Percentiles rank a stretch among this genome's conserved stretches.
These are phyloP conservation scores for Drosophila basisetae DNA, from an alignment of 2,888 invertebrate genomes.

Conservation along the genomic window DNA sequence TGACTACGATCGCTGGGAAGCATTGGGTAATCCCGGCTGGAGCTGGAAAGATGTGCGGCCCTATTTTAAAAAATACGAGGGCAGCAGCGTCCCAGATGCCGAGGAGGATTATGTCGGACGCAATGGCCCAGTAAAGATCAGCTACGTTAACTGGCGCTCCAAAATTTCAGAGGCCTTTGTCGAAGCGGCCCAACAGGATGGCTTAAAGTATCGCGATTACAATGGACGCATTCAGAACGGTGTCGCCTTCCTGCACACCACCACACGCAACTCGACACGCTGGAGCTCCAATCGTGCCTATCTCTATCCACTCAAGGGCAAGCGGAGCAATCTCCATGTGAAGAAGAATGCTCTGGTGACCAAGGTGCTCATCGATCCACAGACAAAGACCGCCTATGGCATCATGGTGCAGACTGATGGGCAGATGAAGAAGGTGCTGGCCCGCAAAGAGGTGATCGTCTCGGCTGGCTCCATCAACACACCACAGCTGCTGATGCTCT, in stretches of 20 bases:
- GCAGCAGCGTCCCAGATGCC: conserved; percentile 87
- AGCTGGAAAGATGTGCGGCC: conserved; percentile 90
- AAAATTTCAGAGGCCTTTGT: conserved; percentile 88
- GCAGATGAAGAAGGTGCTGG: conserved; percentile 86
- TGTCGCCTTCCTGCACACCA: conserved; percentile 88
- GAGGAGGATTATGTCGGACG: conserved; percentile 86
- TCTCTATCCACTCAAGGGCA: conserved; percentile 86
- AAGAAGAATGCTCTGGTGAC: conserved; percentile 87
- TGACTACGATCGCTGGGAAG: conserved; percentile 92
- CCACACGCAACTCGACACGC: conserved; percentile 87
- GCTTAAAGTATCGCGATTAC: conserved; percentile 89
- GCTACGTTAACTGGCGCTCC: conserved; percentile 87
- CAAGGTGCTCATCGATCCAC: conserved; percentile 86
- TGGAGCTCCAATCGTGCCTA: conserved; percentile 88
- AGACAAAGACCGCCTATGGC: conserved; percentile 86
- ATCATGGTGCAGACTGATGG: conserved; percentile 86
- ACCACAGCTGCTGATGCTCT: conserved; percentile 93
- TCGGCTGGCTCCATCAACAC: conserved; percentile 92
- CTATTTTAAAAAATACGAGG: conserved; percentile 92
- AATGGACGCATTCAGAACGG: conserved; percentile 88
- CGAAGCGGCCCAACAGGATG: conserved; percentile 88
- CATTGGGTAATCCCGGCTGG: conserved; percentile 90
- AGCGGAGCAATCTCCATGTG: conserved; percentile 87
- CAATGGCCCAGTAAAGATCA: conserved; percentile 87
- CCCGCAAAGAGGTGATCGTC: conserved; percentile 89